These are phyloP conservation scores for Callinectes sapidus DNA, from an alignment of 2,888 invertebrate species.

Conservation along the genomic window DNA sequence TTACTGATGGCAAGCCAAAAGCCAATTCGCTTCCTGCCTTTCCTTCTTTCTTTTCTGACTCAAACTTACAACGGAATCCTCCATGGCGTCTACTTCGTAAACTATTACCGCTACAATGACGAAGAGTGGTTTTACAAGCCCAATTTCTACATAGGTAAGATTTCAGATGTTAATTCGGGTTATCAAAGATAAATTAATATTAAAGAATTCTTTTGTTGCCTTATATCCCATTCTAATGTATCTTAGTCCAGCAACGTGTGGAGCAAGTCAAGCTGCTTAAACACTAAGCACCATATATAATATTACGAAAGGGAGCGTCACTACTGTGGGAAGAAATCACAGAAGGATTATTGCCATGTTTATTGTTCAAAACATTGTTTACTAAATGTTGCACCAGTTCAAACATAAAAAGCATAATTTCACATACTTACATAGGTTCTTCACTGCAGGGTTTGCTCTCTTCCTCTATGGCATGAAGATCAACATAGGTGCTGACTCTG, in stretches of 20 bases:
- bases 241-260: neutral
- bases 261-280: neutral
- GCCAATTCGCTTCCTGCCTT: slow-evolving; percentile 61
- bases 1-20: slow-evolving; percentile 63
- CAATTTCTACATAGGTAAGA: slow-evolving; percentile 69
- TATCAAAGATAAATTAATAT: neutral
- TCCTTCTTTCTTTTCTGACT: slow-evolving; percentile 69
- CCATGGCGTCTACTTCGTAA: slow-evolving; percentile 69
- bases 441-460: slow-evolving; percentile 59
- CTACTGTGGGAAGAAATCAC: neutral
- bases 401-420: neutral
- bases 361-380: neutral
- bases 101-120: slow-evolving; percentile 64
- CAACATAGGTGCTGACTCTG: slow-evolving; percentile 58
- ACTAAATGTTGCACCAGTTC: neutral
- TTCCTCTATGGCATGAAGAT: slow-evolving; percentile 67
- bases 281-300: neutral
- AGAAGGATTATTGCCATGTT: neutral
- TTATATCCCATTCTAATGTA: neutral
- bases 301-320: neutral
- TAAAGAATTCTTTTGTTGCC: neutral
- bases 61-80: slow-evolving; percentile 63
- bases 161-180: neutral
- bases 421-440: slow-evolving; percentile 33
- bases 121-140: slow-evolving; percentile 66